Evolutionary conservation across 2,797 vertebrate genomes (phyloP).

Genomic region (Urophycis tenuis): DNA sequence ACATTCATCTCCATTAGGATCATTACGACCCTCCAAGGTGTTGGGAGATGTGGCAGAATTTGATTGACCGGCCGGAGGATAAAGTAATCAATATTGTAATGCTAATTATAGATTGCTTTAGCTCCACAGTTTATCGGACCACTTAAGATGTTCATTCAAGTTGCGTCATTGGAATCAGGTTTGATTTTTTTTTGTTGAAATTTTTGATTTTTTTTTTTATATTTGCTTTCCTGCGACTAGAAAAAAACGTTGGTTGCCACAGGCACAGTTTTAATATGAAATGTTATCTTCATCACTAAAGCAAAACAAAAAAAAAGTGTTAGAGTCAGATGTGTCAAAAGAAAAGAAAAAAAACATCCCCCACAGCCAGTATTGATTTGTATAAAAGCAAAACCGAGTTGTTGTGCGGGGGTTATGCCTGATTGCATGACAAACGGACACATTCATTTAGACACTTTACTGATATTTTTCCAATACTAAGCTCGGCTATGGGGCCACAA

Average conservation of each 20-base stretch:
- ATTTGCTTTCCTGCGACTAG: not conserved
- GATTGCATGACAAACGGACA: not conserved
- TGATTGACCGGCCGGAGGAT: constrained; percentile 1
- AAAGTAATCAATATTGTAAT: constrained; percentile 10
- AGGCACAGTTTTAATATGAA: not conserved
- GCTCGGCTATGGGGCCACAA: no score
- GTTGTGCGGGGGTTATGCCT: no score
- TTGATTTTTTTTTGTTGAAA: not conserved
- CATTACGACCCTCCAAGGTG: not conserved
- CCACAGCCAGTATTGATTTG: no score
- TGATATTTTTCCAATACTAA: not conserved
- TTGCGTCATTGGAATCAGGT: not conserved
- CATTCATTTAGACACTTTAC: not conserved
- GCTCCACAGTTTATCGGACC: constrained; percentile 6
- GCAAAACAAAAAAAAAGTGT: not conserved
- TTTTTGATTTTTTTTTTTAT: no score
- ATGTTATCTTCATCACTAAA: not conserved
- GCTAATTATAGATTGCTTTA: constrained; percentile 13
- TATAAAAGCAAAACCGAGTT: no score
- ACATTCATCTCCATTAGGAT: constrained; percentile 6
- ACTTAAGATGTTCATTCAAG: not conserved
- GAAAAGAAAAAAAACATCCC: not conserved
- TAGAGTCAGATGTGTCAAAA: not conserved
- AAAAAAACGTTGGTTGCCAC: not conserved
- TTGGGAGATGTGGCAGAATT: constrained; percentile 8